Conservation (phyloP, 2,113 vertebrate species). For the Carettochelys insculpta region DNA sequence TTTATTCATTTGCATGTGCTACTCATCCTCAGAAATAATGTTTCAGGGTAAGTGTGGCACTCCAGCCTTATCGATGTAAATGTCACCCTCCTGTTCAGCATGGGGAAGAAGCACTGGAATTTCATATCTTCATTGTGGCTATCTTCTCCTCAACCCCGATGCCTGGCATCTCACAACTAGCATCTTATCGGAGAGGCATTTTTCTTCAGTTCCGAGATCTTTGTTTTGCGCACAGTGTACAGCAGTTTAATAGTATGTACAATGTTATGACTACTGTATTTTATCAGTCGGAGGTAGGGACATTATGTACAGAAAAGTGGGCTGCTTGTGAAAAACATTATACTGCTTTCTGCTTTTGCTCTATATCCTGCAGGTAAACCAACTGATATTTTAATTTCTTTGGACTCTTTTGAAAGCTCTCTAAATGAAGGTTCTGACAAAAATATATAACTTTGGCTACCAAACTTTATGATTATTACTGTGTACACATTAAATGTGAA, state of each 20-base stretch:
- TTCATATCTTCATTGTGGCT: not conserved
- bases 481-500: constrained; percentile 85
- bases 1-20: constrained; percentile 41
- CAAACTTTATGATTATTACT: constrained; percentile 84
- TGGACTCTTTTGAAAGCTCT: constrained; percentile 74
- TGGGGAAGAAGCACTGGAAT: constrained; percentile 28
- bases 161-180: constrained; percentile 34
- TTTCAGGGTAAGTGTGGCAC: not conserved
- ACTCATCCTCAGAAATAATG: not conserved
- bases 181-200: constrained; percentile 46
- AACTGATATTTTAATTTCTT: constrained; percentile 82
- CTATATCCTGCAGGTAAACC: constrained; percentile 80
- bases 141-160: not conserved
- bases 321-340: constrained; percentile 73
- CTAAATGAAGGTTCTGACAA: constrained; percentile 82
- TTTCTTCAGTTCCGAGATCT: constrained; percentile 56
- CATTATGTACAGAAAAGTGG: constrained; percentile 48
- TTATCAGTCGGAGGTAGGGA: constrained; percentile 64
- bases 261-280: constrained; percentile 72
- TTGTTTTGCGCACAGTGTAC: constrained; percentile 61
- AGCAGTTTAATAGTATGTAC: constrained; percentile 58
- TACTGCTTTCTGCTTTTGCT: constrained; percentile 54
- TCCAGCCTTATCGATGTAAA: constrained; percentile 26
- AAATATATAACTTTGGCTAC: constrained; percentile 82
- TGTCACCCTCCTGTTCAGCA: constrained; percentile 35